Evolutionary conservation across 2,113 vertebrate species (phyloP).

Genomic region (Dermatemys mawii): DNA sequence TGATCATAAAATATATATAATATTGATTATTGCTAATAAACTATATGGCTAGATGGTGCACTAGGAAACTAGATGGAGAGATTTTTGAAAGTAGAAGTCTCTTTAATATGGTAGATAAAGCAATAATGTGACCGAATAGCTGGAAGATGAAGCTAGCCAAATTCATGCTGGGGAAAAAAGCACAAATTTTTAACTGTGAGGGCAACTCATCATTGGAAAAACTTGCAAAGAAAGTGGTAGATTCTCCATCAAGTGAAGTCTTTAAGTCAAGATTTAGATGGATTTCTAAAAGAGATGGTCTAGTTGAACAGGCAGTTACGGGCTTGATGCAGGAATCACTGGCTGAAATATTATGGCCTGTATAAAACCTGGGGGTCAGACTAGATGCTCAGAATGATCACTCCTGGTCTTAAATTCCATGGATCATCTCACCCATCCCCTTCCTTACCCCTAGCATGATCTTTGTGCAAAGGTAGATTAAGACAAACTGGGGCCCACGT

Average conservation of each 20-base stretch:
- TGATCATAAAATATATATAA: constrained; percentile 52
- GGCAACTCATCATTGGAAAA: not conserved
- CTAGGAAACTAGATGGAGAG: constrained; percentile 5
- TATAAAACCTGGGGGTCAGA: not conserved
- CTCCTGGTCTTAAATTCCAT: not conserved
- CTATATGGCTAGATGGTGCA: constrained; percentile 42
- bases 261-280: not conserved
- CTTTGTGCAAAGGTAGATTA: not conserved
- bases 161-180: not conserved
- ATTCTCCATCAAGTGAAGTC: not conserved
- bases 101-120: not conserved
- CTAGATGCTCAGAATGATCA: not conserved
- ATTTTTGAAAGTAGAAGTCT: constrained; percentile 7
- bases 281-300: not conserved
- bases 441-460: not conserved
- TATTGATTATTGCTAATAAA: constrained; percentile 41
- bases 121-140: not conserved
- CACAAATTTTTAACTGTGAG: not conserved
- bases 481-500: not conserved
- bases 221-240: not conserved
- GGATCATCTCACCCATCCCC: not conserved
- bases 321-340: not conserved
- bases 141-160: not conserved
- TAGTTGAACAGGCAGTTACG: not conserved
- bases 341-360: constrained; percentile 3